Evolutionary conservation across 2,113 vertebrate species (phyloP), one percentile per base, ranked within the genome.

Genomic region (Mystacornis crossleyi): DNA sequence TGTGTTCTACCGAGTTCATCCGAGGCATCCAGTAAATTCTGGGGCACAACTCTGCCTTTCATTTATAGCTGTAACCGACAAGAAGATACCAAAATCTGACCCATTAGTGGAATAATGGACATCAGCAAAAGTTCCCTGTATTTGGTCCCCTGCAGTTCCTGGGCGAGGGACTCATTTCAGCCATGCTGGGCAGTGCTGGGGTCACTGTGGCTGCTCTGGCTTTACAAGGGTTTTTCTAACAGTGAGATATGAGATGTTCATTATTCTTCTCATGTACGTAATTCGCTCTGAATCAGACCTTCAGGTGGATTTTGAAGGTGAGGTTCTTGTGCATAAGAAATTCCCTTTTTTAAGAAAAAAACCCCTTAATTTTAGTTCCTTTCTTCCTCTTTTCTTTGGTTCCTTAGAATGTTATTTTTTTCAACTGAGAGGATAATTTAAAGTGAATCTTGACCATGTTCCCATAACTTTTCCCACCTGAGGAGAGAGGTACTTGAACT

Each of bases 381-480:
- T 94, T 82, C 26, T 83, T 74, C 48, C 38, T 11, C 11, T 94
- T 93, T 69, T 55, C 60, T 85, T 57, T 74, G 16, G 14, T 90
- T 87, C 29, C 47, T 90, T 77, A 77, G 17, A 66, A 33, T 58
- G 72, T 48, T 95, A 50, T 24, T 94, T 47, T 94, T 92, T 93
- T 96, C 65, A 36, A 45, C 50, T 47, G 38, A 79, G 89, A 94
- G 74, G 74, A 70, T 92, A 70, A 95, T 91, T 90, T 94, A 53
- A 92, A 91, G 45, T 86, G 64, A 75, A 72, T 83, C 42, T 89
- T 92, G 71, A 92, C 67, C 64, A 61, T 62, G 66, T 92, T 91
- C 69, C 54, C 33, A 40, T n/a, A 67, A 78, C 54, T 97, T 81
- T 94, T 95, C 81, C 73, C 88, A 95, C 90, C 86, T 91, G 78